Evolutionary conservation across 2,113 vertebrate species (phyloP), one percentile per base, ranked within the genome.

Genomic region (Gopherus evgoodei): DNA sequence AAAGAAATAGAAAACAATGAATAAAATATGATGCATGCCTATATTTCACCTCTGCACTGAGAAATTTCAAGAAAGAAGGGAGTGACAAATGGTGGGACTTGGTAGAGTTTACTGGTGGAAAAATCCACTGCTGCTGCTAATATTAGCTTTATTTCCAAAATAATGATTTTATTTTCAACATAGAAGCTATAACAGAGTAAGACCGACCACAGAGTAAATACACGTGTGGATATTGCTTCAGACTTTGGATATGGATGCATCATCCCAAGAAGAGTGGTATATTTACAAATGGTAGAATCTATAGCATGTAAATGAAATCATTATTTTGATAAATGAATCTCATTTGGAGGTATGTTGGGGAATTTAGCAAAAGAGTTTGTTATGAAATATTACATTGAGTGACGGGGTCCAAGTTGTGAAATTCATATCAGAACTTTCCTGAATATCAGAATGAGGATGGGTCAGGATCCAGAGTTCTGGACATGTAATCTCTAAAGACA

Each of bases 1-100:
- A 78, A 87, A 5, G 2, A 79, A 27, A 95, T 83, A 44, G 38
- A 88, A 95, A 94, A 42, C 69, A 90, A n/a, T 91, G 35, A 83
- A 42, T 52, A 87, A 29, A 83, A 81, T 91, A 8, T n/a, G 81
- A 85, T 24, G 47, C n/a, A 87, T 87, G 86, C 27, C 81, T 53
- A 13, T 35, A 50, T 22, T 50, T 72, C 21, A 80, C 86, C 86
- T 83, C 89, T 91, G 57, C 2, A 19, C 4, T 1, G 69, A 93
- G 22, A 91, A 86, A 86, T 27, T 47, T 75, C 27, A 89, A 91
- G 50, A 38, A 89, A 83, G 8, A 72, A 1, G 4, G 5, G 88
- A 94, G 88, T 21, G 4, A 38, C 22, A 85, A 94, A 84, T 12
- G 47, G n/a, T 65, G 29, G 4, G 14, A 93, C 31, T 89, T 84